A percentile compares a stretch with the other conserved stretches of the same genome.
Conservation (phyloP, 2,113 vertebrate species). For the Tragelaphus buxtoni region DNA sequence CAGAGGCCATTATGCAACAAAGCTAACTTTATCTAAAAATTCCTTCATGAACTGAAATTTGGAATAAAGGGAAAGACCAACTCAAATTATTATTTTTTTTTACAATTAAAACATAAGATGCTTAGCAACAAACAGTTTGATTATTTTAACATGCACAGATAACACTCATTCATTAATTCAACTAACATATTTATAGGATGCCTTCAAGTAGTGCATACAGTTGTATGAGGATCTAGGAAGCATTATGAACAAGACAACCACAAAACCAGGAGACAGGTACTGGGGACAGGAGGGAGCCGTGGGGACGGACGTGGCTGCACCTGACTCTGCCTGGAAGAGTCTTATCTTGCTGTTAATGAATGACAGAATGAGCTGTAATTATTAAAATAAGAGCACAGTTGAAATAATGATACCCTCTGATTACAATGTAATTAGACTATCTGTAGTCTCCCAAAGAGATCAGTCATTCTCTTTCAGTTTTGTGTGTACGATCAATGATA, state of each 20-base stretch:
- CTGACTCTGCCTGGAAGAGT: neutral
- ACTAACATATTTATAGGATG: neutral
- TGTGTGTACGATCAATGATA: slow-evolving; percentile 45
- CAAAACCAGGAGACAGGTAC: neutral
- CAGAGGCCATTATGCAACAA: neutral
- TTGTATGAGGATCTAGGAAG: neutral
- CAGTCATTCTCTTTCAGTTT: slow-evolving; percentile 29
- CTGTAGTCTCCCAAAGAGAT: slow-evolving; percentile 44
- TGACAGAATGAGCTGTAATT: slow-evolving; percentile 8
- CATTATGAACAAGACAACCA: neutral
- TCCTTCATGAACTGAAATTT: neutral
- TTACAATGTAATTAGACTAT: neutral
- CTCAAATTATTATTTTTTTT: neutral
- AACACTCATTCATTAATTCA: neutral
- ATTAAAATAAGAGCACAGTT: neutral
- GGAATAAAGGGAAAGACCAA: neutral
- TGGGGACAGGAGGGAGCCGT: neutral
- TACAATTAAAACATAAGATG: neutral
- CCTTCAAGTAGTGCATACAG: neutral
- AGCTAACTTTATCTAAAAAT: neutral
- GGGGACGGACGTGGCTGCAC: neutral
- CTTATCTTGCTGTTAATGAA: neutral
- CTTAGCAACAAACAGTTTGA: neutral
- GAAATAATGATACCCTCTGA: neutral
- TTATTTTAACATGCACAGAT: neutral